These are phyloP conservation scores for Palaemon carinicauda DNA, from an alignment of 1,140 invertebrate genomes.

Conservation along the genomic window DNA sequence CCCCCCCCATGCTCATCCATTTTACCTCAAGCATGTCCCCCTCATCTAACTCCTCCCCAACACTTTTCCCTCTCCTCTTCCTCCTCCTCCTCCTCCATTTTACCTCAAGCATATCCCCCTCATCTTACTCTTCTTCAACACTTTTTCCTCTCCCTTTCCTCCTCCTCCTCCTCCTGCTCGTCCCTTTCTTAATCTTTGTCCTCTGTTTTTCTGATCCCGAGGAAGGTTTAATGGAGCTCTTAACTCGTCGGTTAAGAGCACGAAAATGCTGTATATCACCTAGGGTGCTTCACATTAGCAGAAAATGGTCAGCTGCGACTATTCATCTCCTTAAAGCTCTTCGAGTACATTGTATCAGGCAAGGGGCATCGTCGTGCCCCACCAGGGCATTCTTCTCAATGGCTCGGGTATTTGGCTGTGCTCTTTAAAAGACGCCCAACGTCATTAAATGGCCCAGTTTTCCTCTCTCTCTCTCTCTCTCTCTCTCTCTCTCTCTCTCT, in stretches of 20 bases:
- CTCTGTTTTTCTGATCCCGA: not conserved
- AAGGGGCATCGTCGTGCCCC: no score
- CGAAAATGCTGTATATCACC: slow-evolving; percentile 10
- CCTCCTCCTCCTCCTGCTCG: no score
- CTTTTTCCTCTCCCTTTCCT: not conserved
- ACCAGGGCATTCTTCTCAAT: no score
- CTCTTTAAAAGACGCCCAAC: no score
- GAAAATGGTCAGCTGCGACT: not conserved
- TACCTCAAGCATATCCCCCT: no score
- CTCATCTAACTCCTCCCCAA: not conserved
- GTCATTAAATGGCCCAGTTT: not conserved
- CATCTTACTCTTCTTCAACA: not conserved
- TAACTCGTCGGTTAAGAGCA: not conserved
- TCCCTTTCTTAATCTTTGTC: not conserved
- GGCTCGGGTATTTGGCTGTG: no score
- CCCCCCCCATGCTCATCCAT: not conserved
- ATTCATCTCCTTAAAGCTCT: not conserved
- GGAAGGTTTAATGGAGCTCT: not conserved
- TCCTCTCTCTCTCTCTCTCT: not conserved
- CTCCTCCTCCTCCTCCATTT: not conserved
- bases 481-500: no score
- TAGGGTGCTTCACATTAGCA: not conserved
- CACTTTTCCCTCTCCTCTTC: no score
- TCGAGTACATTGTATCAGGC: no score
- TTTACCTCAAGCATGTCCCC: not conserved